Base-by-base conservation (phyloP, 2,888 invertebrate species). In the Eupsilia transversa region DNA sequence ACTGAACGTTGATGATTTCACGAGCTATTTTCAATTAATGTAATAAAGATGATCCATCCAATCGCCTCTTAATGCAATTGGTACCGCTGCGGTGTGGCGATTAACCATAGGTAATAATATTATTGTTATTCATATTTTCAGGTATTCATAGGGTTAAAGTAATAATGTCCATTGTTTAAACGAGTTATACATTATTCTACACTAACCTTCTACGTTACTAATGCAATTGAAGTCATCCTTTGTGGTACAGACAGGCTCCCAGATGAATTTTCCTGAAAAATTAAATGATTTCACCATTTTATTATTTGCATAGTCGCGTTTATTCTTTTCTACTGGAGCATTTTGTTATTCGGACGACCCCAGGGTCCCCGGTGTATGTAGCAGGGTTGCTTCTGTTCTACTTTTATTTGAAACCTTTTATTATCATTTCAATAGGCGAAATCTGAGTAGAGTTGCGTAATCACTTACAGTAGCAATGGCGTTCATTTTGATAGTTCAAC, bases 241-340 rank as follows among this genome's bases (percentile, higher is more conserved):
- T 9, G 95, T 96, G 0, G 95, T 93, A 85, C 96, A 96, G 72
- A 95, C 91, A 2, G 93, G 91, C 61, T 93, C 95, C 85, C 82
- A 88, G n/a, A 92, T 85, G 70, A 89, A 86, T 83, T 91, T 93
- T 82, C 93, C 95, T 95, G 89, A 30, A 82, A 92, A 89, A 56
- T 91, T 89, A 49, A 80, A 66, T 57, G 14, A 27, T 33, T 38
- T 46, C 46, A 41, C 17, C 10, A 17, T 35, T 60, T 65, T 59
- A 66, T 23, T 43, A 49, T 69, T 80, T 69, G 33, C 67, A 27
- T 17, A 57, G 64, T 49, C 14, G 6, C 3, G 30, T 38, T 74
- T 41, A 57, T 27, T 60, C 41, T 65, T 52, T 38, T 49, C 23
- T 35, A 7, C 10, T 14, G 41, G 9, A n/a, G 20, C 10, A 20